Evolutionary conservation across 2,797 vertebrate genomes (phyloP).

Genomic region (Mareca penelope): DNA sequence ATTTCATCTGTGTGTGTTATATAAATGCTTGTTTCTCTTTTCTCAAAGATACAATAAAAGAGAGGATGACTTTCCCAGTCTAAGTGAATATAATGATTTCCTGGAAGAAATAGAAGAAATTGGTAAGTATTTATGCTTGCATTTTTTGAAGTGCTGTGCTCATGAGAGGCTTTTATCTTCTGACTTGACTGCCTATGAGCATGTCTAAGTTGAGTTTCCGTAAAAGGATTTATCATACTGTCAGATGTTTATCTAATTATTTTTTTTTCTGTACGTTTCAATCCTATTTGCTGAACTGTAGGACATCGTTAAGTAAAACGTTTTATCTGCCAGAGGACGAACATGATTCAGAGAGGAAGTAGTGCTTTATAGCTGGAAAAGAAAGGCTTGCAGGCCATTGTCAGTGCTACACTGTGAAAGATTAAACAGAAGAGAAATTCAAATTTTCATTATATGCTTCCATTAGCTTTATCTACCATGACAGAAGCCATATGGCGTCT

Average conservation of each 20-base stretch:
- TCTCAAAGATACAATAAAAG: constrained; percentile 95
- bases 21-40: constrained; percentile 50
- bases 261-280: constrained; percentile 47
- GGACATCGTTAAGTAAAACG: constrained; percentile 21
- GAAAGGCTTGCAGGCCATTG: neutral
- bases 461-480: constrained; percentile 62
- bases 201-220: constrained; percentile 32
- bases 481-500: constrained; percentile 69
- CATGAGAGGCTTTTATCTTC: constrained; percentile 50
- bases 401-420: constrained; percentile 10
- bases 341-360: neutral
- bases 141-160: constrained; percentile 49
- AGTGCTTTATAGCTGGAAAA: constrained; percentile 19
- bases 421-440: constrained; percentile 48
- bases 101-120: constrained; percentile 96
- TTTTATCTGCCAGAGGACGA: constrained; percentile 36
- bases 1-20: neutral
- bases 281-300: constrained; percentile 38
- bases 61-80: constrained; percentile 90
- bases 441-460: constrained; percentile 53
- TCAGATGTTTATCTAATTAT: constrained; percentile 47
- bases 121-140: constrained; percentile 81
- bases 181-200: constrained; percentile 24
- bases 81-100: constrained; percentile 95
- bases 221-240: constrained; percentile 43